Evolutionary conservation across 1,140 invertebrate species (phyloP), one percentile per base, ranked within the genome.

Genomic region (Nymphalis io): DNA sequence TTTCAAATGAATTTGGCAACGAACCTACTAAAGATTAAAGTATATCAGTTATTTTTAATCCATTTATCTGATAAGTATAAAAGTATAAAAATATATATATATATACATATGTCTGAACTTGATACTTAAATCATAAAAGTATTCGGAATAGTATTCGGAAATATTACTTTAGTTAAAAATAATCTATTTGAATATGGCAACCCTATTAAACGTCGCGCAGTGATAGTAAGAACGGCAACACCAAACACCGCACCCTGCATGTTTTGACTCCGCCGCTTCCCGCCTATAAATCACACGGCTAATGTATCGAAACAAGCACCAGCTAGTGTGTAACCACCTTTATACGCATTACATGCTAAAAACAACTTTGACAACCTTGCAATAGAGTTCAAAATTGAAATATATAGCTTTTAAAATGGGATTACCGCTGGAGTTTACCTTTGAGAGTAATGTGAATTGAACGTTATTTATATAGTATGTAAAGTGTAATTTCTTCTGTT

Each of bases 241-340:
- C 57, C 67, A 73, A 70, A 73, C 73, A 69, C n/a, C 57, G 69
- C 74, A 72, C 80, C 80, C 79, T 71, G 79, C 77, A 73, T 91
- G 89, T 91, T 90, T 84, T 90, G 88, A 91, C 85, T 89, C 74
- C 72, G 77, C 65, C 77, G 83, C 75, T 87, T 90, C 84, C 87
- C 85, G 81, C 73, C 74, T 76, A 88, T 91, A 90, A 87, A 91
- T 91, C 89, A 91, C 88, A 79, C 78, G 85, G 74, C 80, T 91
- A 91, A 91, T 91, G 89, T 90, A 89, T 87, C 89, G 86, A 87
- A 81, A 83, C 85, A 81, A 85, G 81, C 74, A 81, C 73, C 78
- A 70, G 75, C 82, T 60, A 80, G 80, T 85, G 80, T 77, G 68
- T 68, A 66, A 71, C 65, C 71, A 73, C 75, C 80, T 79, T 76